Conservation (phyloP, 2,797 vertebrate species). For the Tapirus indicus region DNA sequence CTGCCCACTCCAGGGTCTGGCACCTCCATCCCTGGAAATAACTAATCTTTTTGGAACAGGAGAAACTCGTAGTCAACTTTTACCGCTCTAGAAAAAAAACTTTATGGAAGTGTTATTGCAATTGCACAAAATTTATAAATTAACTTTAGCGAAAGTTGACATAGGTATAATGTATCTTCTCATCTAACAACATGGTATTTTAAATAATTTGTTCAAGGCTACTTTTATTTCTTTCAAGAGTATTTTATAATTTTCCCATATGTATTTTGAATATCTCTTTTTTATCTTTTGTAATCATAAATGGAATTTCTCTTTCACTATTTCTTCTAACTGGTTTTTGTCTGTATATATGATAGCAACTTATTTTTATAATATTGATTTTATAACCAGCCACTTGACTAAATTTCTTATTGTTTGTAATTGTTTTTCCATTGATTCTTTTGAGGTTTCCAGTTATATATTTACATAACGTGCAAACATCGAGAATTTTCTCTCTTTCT, state of each 20-base stretch:
- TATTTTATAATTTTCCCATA: not conserved
- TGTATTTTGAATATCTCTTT: not conserved
- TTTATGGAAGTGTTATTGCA: not conserved
- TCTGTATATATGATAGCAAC: not conserved
- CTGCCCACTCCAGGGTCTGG: too few species aligned
- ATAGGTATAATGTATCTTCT: not conserved
- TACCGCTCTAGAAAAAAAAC: not conserved
- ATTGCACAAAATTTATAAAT: not conserved
- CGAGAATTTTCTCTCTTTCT: not conserved
- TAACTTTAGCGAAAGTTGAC: not conserved
- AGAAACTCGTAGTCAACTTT: not conserved
- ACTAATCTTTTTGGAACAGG: not conserved
- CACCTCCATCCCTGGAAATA: not conserved
- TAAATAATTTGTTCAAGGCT: not conserved
- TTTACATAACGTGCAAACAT: not conserved
- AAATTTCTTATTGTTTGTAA: not conserved
- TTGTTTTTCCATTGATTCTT: not conserved
- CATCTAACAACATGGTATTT: not conserved
- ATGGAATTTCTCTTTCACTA: not conserved
- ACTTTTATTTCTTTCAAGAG: constrained; percentile 6
- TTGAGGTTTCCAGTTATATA: not conserved
- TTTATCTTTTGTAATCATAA: not conserved
- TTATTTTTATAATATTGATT: not conserved
- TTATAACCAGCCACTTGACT: not conserved
- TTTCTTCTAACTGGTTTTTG: not conserved